Conservation (phyloP, 1,140 invertebrate genomes). For the Drosophila bifasciata region DNA sequence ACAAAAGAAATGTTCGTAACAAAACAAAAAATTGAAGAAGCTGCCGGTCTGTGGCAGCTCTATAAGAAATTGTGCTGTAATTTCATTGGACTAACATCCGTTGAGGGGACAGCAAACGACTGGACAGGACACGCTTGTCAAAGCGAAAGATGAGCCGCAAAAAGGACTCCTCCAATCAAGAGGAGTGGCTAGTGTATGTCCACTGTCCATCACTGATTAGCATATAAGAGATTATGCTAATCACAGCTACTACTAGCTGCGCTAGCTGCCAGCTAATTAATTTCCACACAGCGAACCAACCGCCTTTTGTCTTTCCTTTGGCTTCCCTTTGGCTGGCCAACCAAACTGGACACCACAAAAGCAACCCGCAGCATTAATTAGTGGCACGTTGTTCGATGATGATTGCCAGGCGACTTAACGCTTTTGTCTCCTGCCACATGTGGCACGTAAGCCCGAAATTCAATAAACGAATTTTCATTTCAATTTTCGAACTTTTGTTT, state of each 20-base stretch:
- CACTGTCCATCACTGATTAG: conserved; percentile 23
- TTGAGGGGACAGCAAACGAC: conserved; percentile 19
- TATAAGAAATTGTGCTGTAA: conserved; percentile 32
- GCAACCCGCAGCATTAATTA: conserved; percentile 35
- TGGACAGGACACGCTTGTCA: not conserved
- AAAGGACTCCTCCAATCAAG: not conserved
- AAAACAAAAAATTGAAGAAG: conserved; percentile 25
- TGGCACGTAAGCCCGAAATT: conserved; percentile 29
- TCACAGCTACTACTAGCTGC: conserved; percentile 5
- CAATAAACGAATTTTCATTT: conserved; percentile 46
- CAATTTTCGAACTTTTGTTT: conserved; percentile 14
- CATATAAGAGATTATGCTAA: conserved; percentile 44
- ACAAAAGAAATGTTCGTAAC: conserved; percentile 29
- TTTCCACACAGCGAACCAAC: conserved; percentile 13
- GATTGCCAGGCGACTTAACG: not conserved
- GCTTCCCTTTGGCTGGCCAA: conserved; percentile 23
- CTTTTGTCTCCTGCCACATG: conserved; percentile 27
- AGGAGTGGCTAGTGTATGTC: not conserved
- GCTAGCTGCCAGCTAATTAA: conserved; percentile 33
- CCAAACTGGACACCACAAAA: conserved; percentile 7
- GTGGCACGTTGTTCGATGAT: conserved; percentile 18
- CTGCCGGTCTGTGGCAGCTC: not conserved
- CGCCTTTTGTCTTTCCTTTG: conserved; percentile 22
- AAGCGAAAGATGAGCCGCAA: not conserved
- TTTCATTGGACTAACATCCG: conserved; percentile 39